Conservation (phyloP, 92 coral and sea anemone genomes). For the Porites rus region DNA sequence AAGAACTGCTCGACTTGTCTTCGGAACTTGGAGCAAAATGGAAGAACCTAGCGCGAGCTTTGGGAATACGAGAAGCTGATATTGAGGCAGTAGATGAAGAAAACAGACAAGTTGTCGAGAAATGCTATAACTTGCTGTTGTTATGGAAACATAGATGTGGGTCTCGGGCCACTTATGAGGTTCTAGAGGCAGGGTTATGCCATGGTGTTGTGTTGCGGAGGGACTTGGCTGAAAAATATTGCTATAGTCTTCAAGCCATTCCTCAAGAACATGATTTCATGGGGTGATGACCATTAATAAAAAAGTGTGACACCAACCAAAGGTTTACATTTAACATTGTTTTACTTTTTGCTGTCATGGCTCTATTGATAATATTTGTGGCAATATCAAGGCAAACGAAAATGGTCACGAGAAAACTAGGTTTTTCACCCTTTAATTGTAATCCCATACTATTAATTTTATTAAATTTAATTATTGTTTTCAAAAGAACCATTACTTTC, state of each 20-base stretch:
- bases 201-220: slow-evolving; percentile 47
- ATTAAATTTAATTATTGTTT: too few relatives aligned
- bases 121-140: slow-evolving; percentile 34
- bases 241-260: neutral
- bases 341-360: too few relatives aligned
- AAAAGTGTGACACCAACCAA: too few relatives aligned
- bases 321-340: too few relatives aligned
- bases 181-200: slow-evolving; percentile 44
- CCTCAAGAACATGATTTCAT: slow-evolving; percentile 36
- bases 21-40: slow-evolving; percentile 43
- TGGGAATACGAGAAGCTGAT: slow-evolving; percentile 41
- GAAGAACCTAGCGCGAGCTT: slow-evolving; percentile 51
- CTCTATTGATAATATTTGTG: too few relatives aligned
- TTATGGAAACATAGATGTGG: slow-evolving; percentile 49
- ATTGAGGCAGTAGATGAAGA: slow-evolving; percentile 52
- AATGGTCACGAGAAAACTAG: too few relatives aligned
- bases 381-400: too few relatives aligned
- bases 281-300: neutral
- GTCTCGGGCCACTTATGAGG: slow-evolving; percentile 25
- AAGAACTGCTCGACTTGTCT: slow-evolving; percentile 34
- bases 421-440: too few relatives aligned
- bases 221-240: slow-evolving; percentile 54
- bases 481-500: too few relatives aligned
- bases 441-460: too few relatives aligned
- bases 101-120: slow-evolving; percentile 37